These are phyloP conservation scores for Aratinga solstitialis DNA, from an alignment of 2,797 vertebrate genomes.

Conservation along the genomic window DNA sequence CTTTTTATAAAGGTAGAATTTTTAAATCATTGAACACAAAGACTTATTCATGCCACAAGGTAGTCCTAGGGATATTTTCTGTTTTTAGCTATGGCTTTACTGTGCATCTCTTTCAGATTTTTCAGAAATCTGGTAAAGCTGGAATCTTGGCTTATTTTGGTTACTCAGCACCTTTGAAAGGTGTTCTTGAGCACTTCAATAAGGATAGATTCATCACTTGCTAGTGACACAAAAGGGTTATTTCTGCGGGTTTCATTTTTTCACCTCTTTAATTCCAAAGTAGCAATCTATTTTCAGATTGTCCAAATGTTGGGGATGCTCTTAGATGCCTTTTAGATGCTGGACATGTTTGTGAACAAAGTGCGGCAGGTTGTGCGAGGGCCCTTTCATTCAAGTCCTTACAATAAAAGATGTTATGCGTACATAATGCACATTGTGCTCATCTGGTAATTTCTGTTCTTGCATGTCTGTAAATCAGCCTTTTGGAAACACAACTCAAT, in stretches of 20 bases:
- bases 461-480: constrained; percentile 31
- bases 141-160: not conserved
- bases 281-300: not conserved
- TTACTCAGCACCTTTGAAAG: not conserved
- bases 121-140: not conserved
- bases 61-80: not conserved
- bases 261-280: not conserved
- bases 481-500: constrained; percentile 1
- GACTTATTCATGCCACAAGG: not conserved
- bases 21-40: not conserved
- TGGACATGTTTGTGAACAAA: not conserved
- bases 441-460: not conserved
- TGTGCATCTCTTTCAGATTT: not conserved
- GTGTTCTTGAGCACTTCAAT: not conserved
- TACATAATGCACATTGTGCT: not conserved
- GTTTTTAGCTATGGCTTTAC: not conserved
- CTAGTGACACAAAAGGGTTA: not conserved
- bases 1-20: not conserved
- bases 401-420: not conserved
- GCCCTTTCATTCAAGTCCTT: not conserved
- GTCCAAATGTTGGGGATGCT: not conserved
- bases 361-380: not conserved
- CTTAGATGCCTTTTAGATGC: not conserved
- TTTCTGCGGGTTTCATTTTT: not conserved
- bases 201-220: not conserved